Evolutionary conservation across 2,113 vertebrate species (phyloP).

Genomic region (Suncus etruscus): DNA sequence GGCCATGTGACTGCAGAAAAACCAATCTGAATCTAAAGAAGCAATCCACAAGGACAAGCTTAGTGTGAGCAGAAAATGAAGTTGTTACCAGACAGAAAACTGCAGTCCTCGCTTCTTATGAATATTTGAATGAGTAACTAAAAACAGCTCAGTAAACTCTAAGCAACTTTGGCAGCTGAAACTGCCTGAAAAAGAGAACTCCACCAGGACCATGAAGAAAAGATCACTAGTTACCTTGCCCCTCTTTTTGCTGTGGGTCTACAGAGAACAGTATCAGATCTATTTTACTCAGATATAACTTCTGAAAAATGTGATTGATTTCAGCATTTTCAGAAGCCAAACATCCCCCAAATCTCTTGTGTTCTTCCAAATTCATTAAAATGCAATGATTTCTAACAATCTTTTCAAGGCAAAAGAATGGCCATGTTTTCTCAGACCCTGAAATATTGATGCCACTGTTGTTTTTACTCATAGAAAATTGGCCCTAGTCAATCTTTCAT

Average conservation of each 20-base stretch:
- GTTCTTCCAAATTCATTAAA: slow-evolving; percentile 82
- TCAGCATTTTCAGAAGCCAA: slow-evolving; percentile 72
- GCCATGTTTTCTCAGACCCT: slow-evolving; percentile 81
- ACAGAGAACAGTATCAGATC: slow-evolving; percentile 58
- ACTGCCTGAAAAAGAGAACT: slow-evolving; percentile 87
- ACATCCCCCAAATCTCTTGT: slow-evolving; percentile 44
- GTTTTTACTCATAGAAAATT: slow-evolving; percentile 90
- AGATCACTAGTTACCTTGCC: slow-evolving; percentile 78
- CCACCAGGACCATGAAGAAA: slow-evolving; percentile 85
- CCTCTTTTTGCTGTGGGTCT: background rate
- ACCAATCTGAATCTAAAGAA: slow-evolving; percentile 78
- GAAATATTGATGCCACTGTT: slow-evolving; percentile 93
- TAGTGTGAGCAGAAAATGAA: slow-evolving; percentile 88
- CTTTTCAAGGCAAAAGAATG: slow-evolving; percentile 75
- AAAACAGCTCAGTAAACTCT: slow-evolving; percentile 92
- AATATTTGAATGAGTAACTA: slow-evolving; percentile 96
- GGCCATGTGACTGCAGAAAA: slow-evolving; percentile 77
- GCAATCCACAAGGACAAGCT: slow-evolving; percentile 86
- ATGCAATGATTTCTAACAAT: slow-evolving; percentile 78
- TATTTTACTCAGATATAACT: slow-evolving; percentile 59
- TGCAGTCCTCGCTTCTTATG: slow-evolving; percentile 89
- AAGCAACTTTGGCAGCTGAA: slow-evolving; percentile 93
- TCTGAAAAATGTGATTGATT: slow-evolving; percentile 42
- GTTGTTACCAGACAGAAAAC: slow-evolving; percentile 91
- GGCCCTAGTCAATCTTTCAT: slow-evolving; percentile 91